phyloP scores from a whole-genome alignment of 2,113 vertebrate species.

The Aleadryas rufinucha region DNA sequence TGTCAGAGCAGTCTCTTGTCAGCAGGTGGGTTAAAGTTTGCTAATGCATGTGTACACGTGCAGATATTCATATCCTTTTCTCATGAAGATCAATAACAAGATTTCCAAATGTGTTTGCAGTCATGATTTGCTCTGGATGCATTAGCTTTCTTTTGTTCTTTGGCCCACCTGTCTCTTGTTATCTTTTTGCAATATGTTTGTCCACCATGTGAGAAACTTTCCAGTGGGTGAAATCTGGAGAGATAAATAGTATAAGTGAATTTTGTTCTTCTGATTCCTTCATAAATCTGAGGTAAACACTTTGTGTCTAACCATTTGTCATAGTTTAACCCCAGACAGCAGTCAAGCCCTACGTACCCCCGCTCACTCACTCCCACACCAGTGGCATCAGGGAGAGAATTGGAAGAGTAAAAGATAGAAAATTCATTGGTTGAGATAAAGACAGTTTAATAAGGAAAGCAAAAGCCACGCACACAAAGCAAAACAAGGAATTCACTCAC shows the following conservation, averaged over 20 bases:
- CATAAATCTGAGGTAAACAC: not conserved
- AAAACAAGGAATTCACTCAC: not conserved
- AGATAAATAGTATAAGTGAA: not conserved
- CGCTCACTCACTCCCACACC: rapidly evolving
- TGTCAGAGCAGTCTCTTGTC: constrained; percentile 56
- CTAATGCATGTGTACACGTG: not conserved
- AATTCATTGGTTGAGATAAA: not conserved
- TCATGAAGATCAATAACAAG: not conserved
- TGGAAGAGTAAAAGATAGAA: not conserved
- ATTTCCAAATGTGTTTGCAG: not conserved
- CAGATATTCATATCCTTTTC: not conserved
- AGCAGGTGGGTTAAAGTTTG: constrained; percentile 38
- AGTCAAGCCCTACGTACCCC: rapidly evolving
- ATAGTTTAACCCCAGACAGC: not conserved
- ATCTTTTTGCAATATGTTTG: not conserved
- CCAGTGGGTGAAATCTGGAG: not conserved
- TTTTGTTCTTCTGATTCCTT: not conserved
- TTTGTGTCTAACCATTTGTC: not conserved
- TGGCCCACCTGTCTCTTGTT: not conserved
- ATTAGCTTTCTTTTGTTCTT: not conserved
- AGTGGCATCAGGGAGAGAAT: not conserved
- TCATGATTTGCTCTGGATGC: not conserved
- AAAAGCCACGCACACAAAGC: not conserved
- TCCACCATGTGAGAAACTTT: not conserved
- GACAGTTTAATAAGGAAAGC: not conserved